Evolutionary conservation across 2,797 vertebrate species (phyloP).

Genomic region (Acipenser ruthenus): DNA sequence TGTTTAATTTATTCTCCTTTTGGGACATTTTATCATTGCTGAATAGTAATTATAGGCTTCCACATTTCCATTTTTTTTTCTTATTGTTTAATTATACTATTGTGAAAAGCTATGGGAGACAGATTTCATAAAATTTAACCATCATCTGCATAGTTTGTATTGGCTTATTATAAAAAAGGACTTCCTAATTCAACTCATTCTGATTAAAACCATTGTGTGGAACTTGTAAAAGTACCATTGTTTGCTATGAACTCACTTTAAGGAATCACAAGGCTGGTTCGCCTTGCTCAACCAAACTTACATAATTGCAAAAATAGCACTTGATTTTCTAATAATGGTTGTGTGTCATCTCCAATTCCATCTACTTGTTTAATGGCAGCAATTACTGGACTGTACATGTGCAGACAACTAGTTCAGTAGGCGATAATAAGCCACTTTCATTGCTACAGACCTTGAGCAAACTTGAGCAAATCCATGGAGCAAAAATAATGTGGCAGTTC

Average conservation of each 20-base stretch:
- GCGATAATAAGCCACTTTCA: slow-evolving; percentile 61
- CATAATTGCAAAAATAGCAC: slow-evolving; percentile 66
- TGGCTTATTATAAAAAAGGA: slow-evolving; percentile 30
- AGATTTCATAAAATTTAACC: too few relatives aligned
- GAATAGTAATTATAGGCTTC: too few relatives aligned
- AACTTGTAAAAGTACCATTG: slow-evolving; percentile 43
- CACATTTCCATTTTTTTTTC: too few relatives aligned
- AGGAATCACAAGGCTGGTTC: slow-evolving; percentile 50
- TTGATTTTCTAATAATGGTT: slow-evolving; percentile 64
- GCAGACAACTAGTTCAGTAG: slow-evolving; percentile 51
- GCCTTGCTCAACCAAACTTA: slow-evolving; percentile 57
- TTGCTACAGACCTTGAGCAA: slow-evolving; percentile 59
- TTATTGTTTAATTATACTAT: too few relatives aligned
- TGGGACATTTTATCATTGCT: too few relatives aligned
- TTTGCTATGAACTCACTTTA: slow-evolving; percentile 51
- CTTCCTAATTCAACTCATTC: slow-evolving; percentile 17
- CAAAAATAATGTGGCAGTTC: slow-evolving; percentile 49
- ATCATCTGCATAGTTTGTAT: slow-evolving; percentile 38
- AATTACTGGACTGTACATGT: slow-evolving; percentile 53
- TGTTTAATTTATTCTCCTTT: too few relatives aligned
- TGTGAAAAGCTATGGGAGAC: too few relatives aligned
- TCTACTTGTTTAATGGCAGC: slow-evolving; percentile 52
- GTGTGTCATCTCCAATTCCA: slow-evolving; percentile 64
- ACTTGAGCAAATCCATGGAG: slow-evolving; percentile 44
- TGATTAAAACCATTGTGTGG: neutral